A percentile compares a stretch with the other conserved stretches of the same genome.
These are phyloP conservation scores for Trachymyrmex septentrionalis DNA, from an alignment of 1,140 invertebrate genomes.

Conservation along the genomic window DNA sequence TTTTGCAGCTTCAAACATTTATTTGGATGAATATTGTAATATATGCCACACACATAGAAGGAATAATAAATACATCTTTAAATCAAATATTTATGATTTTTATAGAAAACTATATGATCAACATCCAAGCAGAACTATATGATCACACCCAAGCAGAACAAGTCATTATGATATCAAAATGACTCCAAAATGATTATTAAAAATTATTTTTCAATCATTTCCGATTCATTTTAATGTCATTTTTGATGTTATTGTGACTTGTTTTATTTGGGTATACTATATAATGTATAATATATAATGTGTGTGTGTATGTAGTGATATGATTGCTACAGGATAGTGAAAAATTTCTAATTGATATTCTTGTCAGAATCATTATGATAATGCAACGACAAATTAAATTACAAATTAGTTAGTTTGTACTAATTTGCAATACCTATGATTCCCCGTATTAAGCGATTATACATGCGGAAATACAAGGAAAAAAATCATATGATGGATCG, in stretches of 20 bases:
- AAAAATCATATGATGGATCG: constrained; percentile 6
- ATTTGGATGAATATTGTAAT: neutral
- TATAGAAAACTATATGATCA: too few species aligned
- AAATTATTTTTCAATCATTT: too few species aligned
- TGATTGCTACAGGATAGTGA: neutral
- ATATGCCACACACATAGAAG: neutral
- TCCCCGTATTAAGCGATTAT: constrained; percentile 13
- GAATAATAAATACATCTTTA: neutral
- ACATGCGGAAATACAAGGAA: neutral
- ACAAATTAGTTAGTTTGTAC: constrained; percentile 34
- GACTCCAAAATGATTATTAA: too few species aligned
- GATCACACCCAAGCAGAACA: too few species aligned
- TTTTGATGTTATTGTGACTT: too few species aligned
- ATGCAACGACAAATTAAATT: constrained; percentile 29
- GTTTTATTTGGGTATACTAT: neutral
- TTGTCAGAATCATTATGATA: neutral
- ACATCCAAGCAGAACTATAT: too few species aligned
- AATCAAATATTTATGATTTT: neutral
- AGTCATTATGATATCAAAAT: too few species aligned
- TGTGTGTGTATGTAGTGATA: too few species aligned
- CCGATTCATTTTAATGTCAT: too few species aligned
- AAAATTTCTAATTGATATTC: neutral
- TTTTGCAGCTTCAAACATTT: neutral
- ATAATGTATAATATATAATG: neutral
- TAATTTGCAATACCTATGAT: constrained; percentile 18